Evolutionary conservation across 1,140 invertebrate species (phyloP), one percentile per base, ranked within the genome.

Genomic region (Brachionus sp.): DNA sequence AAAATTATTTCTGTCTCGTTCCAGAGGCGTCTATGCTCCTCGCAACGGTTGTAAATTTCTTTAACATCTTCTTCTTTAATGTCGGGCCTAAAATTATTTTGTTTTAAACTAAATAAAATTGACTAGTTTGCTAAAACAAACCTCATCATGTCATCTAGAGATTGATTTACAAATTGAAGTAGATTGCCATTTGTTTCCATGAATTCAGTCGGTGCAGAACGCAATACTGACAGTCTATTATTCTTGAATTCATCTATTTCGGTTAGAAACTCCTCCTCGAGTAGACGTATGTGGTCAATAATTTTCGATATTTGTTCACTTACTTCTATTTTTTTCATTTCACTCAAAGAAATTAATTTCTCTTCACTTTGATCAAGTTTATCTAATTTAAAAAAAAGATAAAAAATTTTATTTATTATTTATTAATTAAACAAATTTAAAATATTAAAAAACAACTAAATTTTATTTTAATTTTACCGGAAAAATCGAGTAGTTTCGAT

Each of bases 31-130:
- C 62, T 12, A 37, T 80, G 77, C 77, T 80, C 77, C 35, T 80
- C 77, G 50, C 77, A 80, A 4, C 77, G 77, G 6, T 80, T 80
- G 29, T 66, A 62, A 13, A 80, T 35, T 62, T 80, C 77, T 64
- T 80, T 80, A 10, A 80, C 77, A 62, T 80, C 77, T 50, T 80
- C 77, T 62, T 80, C 77, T 50, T 80, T 80, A 13, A 80, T 80
- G 29, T 80, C 77, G 0, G 77, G 77, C 37, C 66, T 66, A n/a
- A 33, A 66, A 66, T 29, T 29, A 7, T 5, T 50, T n/a, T 50
- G 13, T 16, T n/a, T n/a, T 50, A 16, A 0, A 50, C 0, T 2
- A n/a, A n/a, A n/a, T 3, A 10, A 9, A 46, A 46, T 5, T 0
- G 13, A 46, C 5, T 57, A 7, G 9, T 57, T 57, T 7, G 9